phyloP scores from a whole-genome alignment of 2,797 vertebrate genomes.

The Acanthis flammea region DNA sequence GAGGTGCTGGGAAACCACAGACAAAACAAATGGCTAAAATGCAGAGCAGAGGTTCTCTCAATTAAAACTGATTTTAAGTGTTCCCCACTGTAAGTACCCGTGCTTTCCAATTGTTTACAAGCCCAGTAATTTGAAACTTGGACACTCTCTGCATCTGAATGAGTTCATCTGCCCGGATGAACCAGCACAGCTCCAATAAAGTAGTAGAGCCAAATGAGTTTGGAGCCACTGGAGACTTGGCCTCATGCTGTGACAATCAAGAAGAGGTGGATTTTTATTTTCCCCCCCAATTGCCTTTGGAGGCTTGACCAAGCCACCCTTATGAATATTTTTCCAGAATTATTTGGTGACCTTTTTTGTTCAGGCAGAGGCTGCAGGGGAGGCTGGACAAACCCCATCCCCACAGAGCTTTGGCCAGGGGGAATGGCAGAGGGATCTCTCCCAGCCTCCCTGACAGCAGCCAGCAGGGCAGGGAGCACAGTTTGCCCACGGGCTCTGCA shows the following conservation, averaged over 20 bases:
- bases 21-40: neutral
- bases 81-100: neutral
- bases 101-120: neutral
- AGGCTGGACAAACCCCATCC: fast-evolving
- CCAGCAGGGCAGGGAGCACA: neutral
- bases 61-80: neutral
- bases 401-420: fast-evolving
- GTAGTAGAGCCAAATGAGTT: neutral
- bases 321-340: fast-evolving
- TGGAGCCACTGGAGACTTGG: neutral
- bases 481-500: neutral
- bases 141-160: neutral
- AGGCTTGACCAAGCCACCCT: neutral
- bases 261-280: neutral
- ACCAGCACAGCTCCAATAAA: neutral
- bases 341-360: neutral
- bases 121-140: neutral
- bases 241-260: neutral
- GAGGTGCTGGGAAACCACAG: neutral
- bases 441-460: neutral
- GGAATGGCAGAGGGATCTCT: neutral
- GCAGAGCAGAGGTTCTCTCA: neutral
- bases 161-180: neutral
- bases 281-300: neutral
- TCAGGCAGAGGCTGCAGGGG: fast-evolving